These are phyloP conservation scores for Pachyramphus minor DNA, from an alignment of 2,113 vertebrate species.

Conservation along the genomic window DNA sequence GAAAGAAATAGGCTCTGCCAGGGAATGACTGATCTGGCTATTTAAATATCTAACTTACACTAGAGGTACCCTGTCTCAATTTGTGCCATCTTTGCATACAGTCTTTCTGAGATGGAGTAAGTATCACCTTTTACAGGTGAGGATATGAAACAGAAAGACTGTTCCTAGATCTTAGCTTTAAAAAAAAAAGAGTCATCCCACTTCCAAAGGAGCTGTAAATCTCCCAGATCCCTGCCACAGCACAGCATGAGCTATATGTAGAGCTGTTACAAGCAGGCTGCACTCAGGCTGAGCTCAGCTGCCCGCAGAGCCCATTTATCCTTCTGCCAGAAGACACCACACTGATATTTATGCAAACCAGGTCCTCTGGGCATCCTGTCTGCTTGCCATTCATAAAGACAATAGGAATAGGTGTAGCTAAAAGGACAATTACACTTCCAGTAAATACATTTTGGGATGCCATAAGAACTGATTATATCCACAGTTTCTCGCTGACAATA, in stretches of 20 bases:
- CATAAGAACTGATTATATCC: not conserved
- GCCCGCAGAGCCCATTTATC: not conserved
- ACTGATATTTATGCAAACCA: not conserved
- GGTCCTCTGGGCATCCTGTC: not conserved
- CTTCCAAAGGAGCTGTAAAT: not conserved
- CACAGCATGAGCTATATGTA: not conserved
- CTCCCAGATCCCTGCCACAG: not conserved
- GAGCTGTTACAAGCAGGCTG: not conserved
- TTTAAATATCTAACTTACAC: not conserved
- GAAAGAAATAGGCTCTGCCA: slow-evolving; percentile 20
- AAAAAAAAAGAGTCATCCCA: not conserved
- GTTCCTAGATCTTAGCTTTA: not conserved
- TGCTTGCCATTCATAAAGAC: not conserved
- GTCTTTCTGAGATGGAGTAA: not conserved
- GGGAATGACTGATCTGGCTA: slow-evolving; percentile 11
- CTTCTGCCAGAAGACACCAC: not conserved
- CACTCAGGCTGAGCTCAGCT: not conserved
- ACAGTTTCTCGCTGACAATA: not conserved
- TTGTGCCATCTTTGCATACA: not conserved
- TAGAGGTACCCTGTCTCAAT: not conserved
- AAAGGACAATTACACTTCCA: not conserved
- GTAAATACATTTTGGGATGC: not conserved
- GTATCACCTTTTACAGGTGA: not conserved
- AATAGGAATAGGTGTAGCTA: not conserved
- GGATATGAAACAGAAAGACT: not conserved